Base-by-base conservation (phyloP, 2,888 invertebrate species). In the Odontomyia ornata region DNA sequence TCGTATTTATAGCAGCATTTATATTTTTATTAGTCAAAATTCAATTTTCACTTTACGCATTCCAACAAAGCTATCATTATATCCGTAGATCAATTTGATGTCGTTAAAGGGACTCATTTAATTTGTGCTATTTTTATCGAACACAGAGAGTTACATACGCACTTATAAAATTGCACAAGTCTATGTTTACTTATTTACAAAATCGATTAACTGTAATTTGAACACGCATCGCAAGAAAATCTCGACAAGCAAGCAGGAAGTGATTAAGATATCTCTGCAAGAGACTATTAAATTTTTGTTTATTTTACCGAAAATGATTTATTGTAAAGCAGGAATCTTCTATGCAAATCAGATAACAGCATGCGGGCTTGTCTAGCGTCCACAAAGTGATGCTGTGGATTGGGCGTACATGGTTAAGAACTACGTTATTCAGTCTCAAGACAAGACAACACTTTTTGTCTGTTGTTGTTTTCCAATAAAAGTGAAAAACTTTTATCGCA, bases 281-380 rank as follows among this genome's bases (percentile, higher is more conserved):
- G 57, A 18, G 4, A 18, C 57, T 60, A 60, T 21, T 18, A 60
- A 60, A 60, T 25, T 23, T 60, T 25, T 60, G 25, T 25, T 60
- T 60, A 60, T 60, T 60, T 60, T 60, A 11, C 2, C 11, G 23
- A 60, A 60, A 60, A 60, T 60, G 57, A 60, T 60, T 60, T 60
- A 60, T 60, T 60, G 18, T 60, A 60, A 60, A 60, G 57, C 23
- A 60, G 57, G 57, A 23, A 60, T 23, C 4, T 5, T 23, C 23
- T 60, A 60, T 60, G 57, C 23, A 60, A 25, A 60, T 60, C 25
- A 60, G 57, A 60, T 25, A 60, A 13, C 57, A 60, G 57, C 57
- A 60, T 21, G 57, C 57, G 57, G 57, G 57, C 21, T 60, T 7
- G 57, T 23, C 25, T 52, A 18, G 15, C n/a, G n/a, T 2, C 52